phyloP scores from a whole-genome alignment of 2,113 vertebrate genomes.

The Oryzias melastigma region DNA sequence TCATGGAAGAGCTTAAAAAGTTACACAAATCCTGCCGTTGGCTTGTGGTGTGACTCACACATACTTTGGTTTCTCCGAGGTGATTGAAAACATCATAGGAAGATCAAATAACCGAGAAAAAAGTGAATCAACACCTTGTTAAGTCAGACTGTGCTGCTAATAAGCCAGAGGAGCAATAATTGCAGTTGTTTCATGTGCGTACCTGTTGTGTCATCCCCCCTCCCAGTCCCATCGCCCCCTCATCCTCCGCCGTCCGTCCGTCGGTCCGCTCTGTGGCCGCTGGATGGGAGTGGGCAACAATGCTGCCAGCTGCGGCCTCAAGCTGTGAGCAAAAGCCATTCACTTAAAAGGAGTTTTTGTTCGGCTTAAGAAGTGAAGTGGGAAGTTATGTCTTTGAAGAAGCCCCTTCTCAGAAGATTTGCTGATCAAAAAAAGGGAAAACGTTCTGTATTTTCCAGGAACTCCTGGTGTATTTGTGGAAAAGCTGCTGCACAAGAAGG shows the following conservation, averaged over 20 bases:
- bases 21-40: neutral
- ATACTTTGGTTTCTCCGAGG: slow-evolving; percentile 13
- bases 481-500: slow-evolving; percentile 18
- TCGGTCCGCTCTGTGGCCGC: slow-evolving; percentile 44
- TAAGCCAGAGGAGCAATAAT: slow-evolving; percentile 34
- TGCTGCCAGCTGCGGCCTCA: slow-evolving; percentile 72
- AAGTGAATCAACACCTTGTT: slow-evolving; percentile 32
- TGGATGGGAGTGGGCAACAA: slow-evolving; percentile 58
- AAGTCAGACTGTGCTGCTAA: slow-evolving; percentile 1
- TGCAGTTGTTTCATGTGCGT: slow-evolving; percentile 64
- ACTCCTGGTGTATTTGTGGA: slow-evolving; percentile 43
- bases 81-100: slow-evolving; percentile 4
- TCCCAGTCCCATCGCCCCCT: slow-evolving; percentile 20
- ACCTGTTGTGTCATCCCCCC: slow-evolving; percentile 58
- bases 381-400: slow-evolving; percentile 79
- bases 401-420: slow-evolving; percentile 65
- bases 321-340: slow-evolving; percentile 70
- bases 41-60: slow-evolving; percentile 6
- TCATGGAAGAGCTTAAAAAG: too few species aligned
- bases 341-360: slow-evolving; percentile 69
- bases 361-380: slow-evolving; percentile 71
- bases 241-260: slow-evolving; percentile 41
- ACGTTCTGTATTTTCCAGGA: slow-evolving; percentile 56
- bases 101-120: slow-evolving; percentile 5
- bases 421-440: slow-evolving; percentile 61